Conservation (phyloP, 53 echinoderm and acorn worm genomes). For the Antedon mediterranea region DNA sequence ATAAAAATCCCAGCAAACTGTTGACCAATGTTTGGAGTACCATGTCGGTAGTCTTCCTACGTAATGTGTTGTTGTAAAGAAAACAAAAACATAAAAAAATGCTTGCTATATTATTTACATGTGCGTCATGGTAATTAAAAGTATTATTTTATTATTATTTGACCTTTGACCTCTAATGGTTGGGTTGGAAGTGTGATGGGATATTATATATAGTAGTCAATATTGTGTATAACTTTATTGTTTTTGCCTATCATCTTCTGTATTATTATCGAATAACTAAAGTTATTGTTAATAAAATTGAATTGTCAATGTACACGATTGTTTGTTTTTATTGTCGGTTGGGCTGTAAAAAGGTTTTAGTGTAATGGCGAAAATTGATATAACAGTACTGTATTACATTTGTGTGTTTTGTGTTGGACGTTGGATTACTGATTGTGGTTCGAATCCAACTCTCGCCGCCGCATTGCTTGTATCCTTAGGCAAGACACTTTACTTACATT, state of each 20-base stretch:
- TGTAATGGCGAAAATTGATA: too few relatives aligned
- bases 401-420: too few relatives aligned
- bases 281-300: conserved; percentile 1
- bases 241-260: not conserved
- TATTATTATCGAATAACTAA: not conserved
- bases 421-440: too few relatives aligned
- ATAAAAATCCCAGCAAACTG: not conserved
- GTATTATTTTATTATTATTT: not conserved
- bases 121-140: not conserved
- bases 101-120: not conserved
- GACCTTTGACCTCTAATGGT: not conserved
- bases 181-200: not conserved
- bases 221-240: not conserved
- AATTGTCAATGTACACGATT: not conserved
- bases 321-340: not conserved
- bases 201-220: not conserved
- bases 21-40: not conserved
- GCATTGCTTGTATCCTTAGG: too few relatives aligned
- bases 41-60: not conserved
- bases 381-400: too few relatives aligned
- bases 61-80: not conserved
- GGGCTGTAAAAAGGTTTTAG: too few relatives aligned
- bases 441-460: too few relatives aligned
- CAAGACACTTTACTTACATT: too few relatives aligned
- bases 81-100: not conserved